Evolutionary conservation across 1,140 invertebrate species (phyloP), one percentile per base, ranked within the genome.

Genomic region (Lordiphosa stackelbergi): DNA sequence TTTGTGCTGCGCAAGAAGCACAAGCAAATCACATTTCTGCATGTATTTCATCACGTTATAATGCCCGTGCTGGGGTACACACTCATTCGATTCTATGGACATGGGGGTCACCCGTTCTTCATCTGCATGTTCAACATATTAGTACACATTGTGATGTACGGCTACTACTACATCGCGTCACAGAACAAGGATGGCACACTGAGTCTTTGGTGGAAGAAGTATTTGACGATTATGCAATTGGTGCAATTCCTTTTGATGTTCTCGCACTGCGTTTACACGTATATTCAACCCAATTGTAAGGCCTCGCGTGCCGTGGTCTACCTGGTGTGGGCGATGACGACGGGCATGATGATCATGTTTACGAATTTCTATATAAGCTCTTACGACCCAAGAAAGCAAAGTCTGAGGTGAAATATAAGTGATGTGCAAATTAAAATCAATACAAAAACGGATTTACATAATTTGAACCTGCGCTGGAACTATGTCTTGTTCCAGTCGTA

Each of bases 291-390:
- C 90, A n/a, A 94, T 35, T 96, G 95, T 81, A 89, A 90, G 6
- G 38, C 65, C 0, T 51, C 62, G 2, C 55, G 53, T 4, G 5
- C 10, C 0, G 11, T 60, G 0, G 37, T 94, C 92, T 77, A 93
- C 93, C 4, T 90, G 89, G 48, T 91, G 89, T 89, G 87, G 89
- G 1, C 88, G 88, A 1, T 87, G 88, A 7, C 53, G 89, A 11
- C 89, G 90, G 57, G 91, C 54, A 93, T 97, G 90, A 91, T 96
- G 19, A 86, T 93, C 52, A 89, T 97, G 35, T 97, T 97, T 85
- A 89, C 89, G 3, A 92, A 96, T 49, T 97, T 96, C 88, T 97
- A 96, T 78, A 38, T 59, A 6, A 37, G 49, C 6, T 36, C 55
- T 8, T 66, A 68, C 90, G 91, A 55, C 46, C 63, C 4, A 49